Percentiles rank a stretch among this genome's conserved stretches.
phyloP scores from a whole-genome alignment of 2,113 vertebrate species.

The Pelecanoides urinatrix region DNA sequence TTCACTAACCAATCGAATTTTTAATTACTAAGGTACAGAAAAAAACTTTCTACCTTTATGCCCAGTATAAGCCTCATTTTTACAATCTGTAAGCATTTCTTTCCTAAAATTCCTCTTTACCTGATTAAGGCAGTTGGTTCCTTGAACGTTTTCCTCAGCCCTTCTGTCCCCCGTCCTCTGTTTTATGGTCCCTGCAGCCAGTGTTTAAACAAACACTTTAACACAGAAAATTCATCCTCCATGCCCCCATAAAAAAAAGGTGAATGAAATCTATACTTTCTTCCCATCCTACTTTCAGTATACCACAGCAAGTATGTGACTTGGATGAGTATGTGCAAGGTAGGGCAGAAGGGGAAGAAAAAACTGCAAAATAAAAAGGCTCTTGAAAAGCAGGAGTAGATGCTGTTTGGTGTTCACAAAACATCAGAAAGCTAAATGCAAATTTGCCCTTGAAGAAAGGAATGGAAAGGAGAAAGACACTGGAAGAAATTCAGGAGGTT shows the following conservation, averaged over 20 bases:
- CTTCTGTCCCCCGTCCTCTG: neutral
- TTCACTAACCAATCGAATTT: neutral
- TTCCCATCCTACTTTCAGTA: neutral
- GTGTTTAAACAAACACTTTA: neutral
- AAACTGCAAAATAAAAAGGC: neutral
- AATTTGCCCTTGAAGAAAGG: neutral
- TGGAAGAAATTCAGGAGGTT: neutral
- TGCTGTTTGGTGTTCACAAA: neutral
- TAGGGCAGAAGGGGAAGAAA: neutral
- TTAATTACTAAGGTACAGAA: neutral
- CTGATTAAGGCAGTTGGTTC: neutral
- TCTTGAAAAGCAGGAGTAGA: neutral
- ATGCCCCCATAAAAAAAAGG: neutral
- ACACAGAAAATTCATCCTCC: neutral
- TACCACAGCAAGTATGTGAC: fast-evolving
- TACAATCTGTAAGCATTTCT: neutral
- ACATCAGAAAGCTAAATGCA: neutral
- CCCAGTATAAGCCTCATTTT: neutral
- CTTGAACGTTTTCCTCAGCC: neutral
- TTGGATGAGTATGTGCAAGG: neutral
- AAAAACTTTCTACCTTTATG: neutral
- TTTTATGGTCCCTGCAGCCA: neutral
- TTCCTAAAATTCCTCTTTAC: neutral
- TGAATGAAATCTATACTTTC: neutral
- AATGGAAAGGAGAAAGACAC: neutral